Percentiles rank a stretch among this genome's conserved stretches.
These are phyloP conservation scores for Quiscalus mexicanus DNA, from an alignment of 2,113 vertebrate genomes.

Conservation along the genomic window DNA sequence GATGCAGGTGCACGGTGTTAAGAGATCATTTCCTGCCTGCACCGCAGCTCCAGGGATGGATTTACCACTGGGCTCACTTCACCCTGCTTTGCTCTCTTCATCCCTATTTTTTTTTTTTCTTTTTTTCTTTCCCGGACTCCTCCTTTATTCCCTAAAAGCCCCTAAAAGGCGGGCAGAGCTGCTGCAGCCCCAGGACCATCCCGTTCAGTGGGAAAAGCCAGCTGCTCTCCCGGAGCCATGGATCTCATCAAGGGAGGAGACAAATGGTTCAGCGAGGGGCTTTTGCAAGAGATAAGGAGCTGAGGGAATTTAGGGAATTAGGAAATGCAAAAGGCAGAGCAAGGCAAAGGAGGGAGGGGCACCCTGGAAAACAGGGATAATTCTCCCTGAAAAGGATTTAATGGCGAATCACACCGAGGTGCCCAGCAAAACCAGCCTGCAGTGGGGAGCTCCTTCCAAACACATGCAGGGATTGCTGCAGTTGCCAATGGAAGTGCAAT, in stretches of 20 bases:
- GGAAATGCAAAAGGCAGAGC: slow-evolving; percentile 6
- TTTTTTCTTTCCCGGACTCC: not conserved
- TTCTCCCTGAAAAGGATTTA: slow-evolving; percentile 22
- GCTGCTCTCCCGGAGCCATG: not conserved
- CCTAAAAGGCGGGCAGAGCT: not conserved
- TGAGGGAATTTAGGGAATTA: not conserved
- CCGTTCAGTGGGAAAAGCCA: not conserved
- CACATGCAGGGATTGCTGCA: not conserved
- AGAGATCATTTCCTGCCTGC: slow-evolving; percentile 66
- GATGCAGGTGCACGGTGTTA: slow-evolving; percentile 63
- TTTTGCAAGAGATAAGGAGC: not conserved
- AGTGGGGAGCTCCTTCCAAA: slow-evolving; percentile 31
- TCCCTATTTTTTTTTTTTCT: not conserved
- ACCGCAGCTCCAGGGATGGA: slow-evolving; percentile 46
- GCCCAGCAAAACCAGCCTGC: slow-evolving; percentile 34
- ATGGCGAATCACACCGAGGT: slow-evolving; percentile 26
- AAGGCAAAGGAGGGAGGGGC: not conserved
- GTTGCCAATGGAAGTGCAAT: slow-evolving; percentile 34
- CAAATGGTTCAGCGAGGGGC: not conserved
- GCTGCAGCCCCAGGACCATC: not conserved
- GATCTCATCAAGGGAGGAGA: not conserved
- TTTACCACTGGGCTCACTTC: slow-evolving; percentile 28
- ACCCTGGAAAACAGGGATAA: not conserved
- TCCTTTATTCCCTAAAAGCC: not conserved
- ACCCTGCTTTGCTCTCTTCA: not conserved